Evolutionary conservation across 2,113 vertebrate species (phyloP).

Genomic region (Cariama cristata): DNA sequence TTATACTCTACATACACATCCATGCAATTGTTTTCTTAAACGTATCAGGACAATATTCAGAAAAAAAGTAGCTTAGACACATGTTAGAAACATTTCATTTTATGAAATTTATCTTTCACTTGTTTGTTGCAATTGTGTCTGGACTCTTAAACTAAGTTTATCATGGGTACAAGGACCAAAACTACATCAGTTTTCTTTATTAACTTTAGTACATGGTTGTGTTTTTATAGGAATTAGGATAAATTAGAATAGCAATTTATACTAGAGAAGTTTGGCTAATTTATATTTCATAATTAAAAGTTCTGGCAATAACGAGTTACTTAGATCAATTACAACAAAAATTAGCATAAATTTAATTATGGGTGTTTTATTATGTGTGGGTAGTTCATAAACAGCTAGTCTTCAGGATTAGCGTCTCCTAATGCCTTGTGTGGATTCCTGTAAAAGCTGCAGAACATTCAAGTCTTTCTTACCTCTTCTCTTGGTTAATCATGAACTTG

Average conservation of each 20-base stretch:
- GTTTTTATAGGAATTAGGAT: background rate
- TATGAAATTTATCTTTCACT: background rate
- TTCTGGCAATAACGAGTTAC: background rate
- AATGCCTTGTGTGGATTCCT: background rate
- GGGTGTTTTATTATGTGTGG: background rate
- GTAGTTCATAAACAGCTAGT: background rate
- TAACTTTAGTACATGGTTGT: background rate
- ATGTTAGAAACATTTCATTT: background rate
- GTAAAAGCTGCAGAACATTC: background rate
- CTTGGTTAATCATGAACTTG: background rate
- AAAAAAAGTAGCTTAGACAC: background rate
- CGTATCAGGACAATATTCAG: background rate
- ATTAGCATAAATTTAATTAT: slow-evolving; percentile 27
- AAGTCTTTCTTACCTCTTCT: background rate
- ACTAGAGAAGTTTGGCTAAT: background rate
- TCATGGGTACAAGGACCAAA: background rate
- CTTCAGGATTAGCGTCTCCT: background rate
- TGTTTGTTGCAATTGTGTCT: background rate
- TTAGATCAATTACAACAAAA: background rate
- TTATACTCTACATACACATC: background rate
- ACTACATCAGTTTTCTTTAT: background rate
- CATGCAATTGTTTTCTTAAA: background rate
- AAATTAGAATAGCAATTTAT: background rate
- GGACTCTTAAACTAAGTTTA: background rate
- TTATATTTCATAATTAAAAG: slow-evolving; percentile 18